phyloP scores from a whole-genome alignment of 1,140 invertebrate genomes.

The Saccostrea cuccullata region DNA sequence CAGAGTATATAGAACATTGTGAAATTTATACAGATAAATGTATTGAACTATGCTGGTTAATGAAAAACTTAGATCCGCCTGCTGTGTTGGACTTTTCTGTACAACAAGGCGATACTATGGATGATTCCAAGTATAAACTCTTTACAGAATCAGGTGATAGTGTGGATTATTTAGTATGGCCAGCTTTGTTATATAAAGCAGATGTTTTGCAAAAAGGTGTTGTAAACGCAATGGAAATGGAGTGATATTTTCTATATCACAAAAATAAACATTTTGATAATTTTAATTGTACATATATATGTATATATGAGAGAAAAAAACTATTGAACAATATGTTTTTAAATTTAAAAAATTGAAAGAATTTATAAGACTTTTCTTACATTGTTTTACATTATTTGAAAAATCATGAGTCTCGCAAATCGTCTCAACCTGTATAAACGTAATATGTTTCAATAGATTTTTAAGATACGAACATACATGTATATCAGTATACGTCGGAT shows the following conservation, averaged over 20 bases:
- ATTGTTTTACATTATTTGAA: too few species aligned
- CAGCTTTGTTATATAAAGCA: constrained; percentile 34
- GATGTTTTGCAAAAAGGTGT: constrained; percentile 31
- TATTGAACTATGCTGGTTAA: constrained; percentile 46
- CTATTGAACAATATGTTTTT: neutral
- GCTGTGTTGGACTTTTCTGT: constrained; percentile 6
- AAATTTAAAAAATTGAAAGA: too few species aligned
- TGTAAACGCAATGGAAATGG: neutral
- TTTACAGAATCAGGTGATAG: constrained; percentile 36
- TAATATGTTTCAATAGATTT: too few species aligned
- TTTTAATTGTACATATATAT: neutral
- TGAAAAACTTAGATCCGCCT: constrained; percentile 32
- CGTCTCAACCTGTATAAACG: too few species aligned
- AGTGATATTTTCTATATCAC: neutral
- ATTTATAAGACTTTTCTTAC: too few species aligned
- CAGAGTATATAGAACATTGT: neutral
- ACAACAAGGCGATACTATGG: neutral
- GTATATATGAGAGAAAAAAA: neutral
- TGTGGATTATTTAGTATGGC: constrained; percentile 48
- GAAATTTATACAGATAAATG: neutral
- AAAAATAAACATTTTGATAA: too few species aligned
- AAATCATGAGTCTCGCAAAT: too few species aligned
- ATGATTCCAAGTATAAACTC: neutral
- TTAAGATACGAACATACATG: too few species aligned
- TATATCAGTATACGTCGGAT: too few species aligned